Percentiles rank a stretch among this genome's conserved stretches.
These are phyloP conservation scores for Cebidichthys violaceus DNA, from an alignment of 2,113 vertebrate genomes.

Conservation along the genomic window DNA sequence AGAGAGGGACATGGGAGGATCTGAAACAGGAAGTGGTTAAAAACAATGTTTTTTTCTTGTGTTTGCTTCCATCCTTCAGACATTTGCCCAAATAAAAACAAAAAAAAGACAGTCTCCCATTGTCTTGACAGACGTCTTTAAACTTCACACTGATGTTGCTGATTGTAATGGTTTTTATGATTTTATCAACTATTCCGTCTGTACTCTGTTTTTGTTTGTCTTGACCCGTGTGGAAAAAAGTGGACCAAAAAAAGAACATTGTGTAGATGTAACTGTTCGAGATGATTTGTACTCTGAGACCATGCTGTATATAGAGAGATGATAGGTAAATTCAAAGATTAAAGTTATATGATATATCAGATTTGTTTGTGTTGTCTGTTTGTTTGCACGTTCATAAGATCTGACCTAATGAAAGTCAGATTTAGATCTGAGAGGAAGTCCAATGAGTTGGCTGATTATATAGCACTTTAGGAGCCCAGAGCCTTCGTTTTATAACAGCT, in stretches of 20 bases:
- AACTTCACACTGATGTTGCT: slow-evolving; percentile 14
- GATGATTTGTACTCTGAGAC: slow-evolving; percentile 47
- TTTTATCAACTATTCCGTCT: slow-evolving; percentile 27
- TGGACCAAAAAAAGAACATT: slow-evolving; percentile 32
- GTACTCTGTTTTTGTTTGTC: slow-evolving; percentile 30
- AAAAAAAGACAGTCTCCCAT: slow-evolving; percentile 24
- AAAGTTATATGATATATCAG: slow-evolving; percentile 45
- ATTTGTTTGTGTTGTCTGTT: slow-evolving; percentile 2
- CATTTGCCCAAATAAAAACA: slow-evolving; percentile 15
- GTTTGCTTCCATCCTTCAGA: slow-evolving; percentile 9
- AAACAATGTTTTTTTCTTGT: neutral
- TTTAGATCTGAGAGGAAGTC: neutral
- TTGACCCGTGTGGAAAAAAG: slow-evolving; percentile 30
- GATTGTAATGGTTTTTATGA: slow-evolving; percentile 36
- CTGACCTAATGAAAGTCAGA: neutral
- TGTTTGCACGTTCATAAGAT: neutral
- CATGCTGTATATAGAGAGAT: slow-evolving; percentile 44
- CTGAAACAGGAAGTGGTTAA: slow-evolving; percentile 22
- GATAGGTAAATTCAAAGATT: slow-evolving; percentile 38
- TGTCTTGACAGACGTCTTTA: neutral
- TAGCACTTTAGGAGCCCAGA: neutral
- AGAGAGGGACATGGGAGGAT: too few relatives aligned
- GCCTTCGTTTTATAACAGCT: slow-evolving; percentile 40
- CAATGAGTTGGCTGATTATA: neutral
- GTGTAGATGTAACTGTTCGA: slow-evolving; percentile 18